Evolutionary conservation across 1,140 invertebrate species (phyloP), one percentile per base, ranked within the genome.

Genomic region (Lasioglossum baleicum): DNA sequence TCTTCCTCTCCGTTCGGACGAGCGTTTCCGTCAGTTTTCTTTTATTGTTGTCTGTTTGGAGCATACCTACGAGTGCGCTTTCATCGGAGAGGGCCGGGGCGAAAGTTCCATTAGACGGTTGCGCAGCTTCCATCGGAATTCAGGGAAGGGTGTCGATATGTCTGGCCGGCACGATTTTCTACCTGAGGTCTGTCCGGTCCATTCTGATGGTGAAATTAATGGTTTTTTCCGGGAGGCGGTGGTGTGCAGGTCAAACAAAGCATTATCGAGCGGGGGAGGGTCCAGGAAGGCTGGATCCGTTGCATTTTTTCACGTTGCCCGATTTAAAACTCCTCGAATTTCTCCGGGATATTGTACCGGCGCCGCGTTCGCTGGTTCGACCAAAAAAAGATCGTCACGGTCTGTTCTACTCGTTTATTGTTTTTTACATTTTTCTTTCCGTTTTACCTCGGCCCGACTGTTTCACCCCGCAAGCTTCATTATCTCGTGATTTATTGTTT

Each of bases 111-210:
- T 85, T 85, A 86, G 84, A 86, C 68, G 66, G 75, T 83, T 67
- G 83, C 53, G 80, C 68, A 79, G 76, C 73, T 80, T 76, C 83
- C 78, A 83, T 80, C 81, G 84, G 83, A 86, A 85, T 85, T 86
- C 75, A 79, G 83, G 83, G 85, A 79, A 86, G 84, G 84, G 84
- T 85, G 84, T 86, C 84, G 84, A 86, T 86, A 86, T 69, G 84
- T 85, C 84, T 85, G 83, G 75, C 66, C 72, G 72, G 78, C 75
- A 85, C 84, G 81, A 85, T 86, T 85, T 83, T 82, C 84, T 85
- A 85, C 80, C 83, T 85, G 80, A 77, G 42, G 65, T 77, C 81
- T 76, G 83, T 44, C 75, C 83, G 68, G 80, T 79, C 84, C 76
- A 86, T 86, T 78, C 84, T 80, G 73, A 78, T 80, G 72, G 73